These are phyloP conservation scores for Ornithoptera priamus DNA, from an alignment of 2,888 invertebrate species.

Conservation along the genomic window DNA sequence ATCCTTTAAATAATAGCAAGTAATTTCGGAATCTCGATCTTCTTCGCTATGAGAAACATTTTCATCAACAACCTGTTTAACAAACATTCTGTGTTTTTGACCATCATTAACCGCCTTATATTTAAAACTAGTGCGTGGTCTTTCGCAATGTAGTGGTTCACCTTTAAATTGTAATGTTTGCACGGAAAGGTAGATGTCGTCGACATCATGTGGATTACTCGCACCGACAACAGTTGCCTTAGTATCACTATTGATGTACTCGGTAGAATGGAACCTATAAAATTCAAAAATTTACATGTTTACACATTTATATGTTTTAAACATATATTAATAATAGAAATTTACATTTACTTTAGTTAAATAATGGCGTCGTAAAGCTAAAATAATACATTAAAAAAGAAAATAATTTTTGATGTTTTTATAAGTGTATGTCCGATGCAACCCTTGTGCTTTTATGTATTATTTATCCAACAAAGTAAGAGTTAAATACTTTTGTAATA, in stretches of 20 bases:
- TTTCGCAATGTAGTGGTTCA: constrained; percentile 48
- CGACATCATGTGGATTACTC: constrained; percentile 38
- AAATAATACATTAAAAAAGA: too few relatives aligned
- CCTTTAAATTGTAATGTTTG: constrained; percentile 70
- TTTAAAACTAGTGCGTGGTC: constrained; percentile 63
- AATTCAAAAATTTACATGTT: constrained; percentile 22
- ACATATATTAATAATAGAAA: too few relatives aligned
- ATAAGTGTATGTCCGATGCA: too few relatives aligned
- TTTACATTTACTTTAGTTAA: too few relatives aligned
- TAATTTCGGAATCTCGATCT: constrained; percentile 55
- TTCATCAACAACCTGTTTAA: constrained; percentile 57
- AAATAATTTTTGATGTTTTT: too few relatives aligned
- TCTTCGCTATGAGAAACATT: constrained; percentile 46
- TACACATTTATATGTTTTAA: not conserved
- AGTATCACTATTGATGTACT: constrained; percentile 29
- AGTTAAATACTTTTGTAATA: not conserved
- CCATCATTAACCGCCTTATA: constrained; percentile 54
- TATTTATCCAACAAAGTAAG: too few relatives aligned
- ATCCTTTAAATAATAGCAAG: constrained; percentile 63
- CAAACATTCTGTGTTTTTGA: constrained; percentile 67
- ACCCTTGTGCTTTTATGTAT: too few relatives aligned
- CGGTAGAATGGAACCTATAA: constrained; percentile 54
- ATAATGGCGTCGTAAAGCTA: too few relatives aligned
- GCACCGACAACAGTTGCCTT: constrained; percentile 37
- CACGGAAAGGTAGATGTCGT: constrained; percentile 63